Evolutionary conservation across 2,113 vertebrate species (phyloP).

Genomic region (Ivindomyrus marchei): DNA sequence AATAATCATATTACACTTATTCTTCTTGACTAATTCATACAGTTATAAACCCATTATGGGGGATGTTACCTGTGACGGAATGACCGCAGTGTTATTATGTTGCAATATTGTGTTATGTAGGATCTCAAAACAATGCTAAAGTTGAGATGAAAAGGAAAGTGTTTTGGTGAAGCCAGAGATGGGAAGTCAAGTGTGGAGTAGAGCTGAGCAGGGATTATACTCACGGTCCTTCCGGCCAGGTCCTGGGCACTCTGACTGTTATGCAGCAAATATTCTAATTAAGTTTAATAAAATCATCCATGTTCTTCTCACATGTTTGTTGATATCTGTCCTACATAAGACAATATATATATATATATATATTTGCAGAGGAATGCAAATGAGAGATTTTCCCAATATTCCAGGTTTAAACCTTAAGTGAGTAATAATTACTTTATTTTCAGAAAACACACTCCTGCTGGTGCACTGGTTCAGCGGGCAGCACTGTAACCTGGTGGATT

Average conservation of each 20-base stretch:
- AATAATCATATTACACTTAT: not conserved
- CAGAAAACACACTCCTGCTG: not conserved
- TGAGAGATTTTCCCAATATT: not conserved
- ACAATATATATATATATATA: too few species aligned
- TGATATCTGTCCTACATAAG: too few species aligned
- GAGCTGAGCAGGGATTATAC: conserved; percentile 3
- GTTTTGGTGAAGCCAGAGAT: conserved; percentile 35
- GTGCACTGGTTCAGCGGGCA: not conserved
- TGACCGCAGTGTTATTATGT: conserved; percentile 38
- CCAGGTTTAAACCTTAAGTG: not conserved
- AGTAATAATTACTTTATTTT: not conserved
- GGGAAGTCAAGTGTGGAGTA: conserved; percentile 7
- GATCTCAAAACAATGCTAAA: conserved; percentile 36
- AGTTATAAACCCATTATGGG: conserved; percentile 30
- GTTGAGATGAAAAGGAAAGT: conserved; percentile 31
- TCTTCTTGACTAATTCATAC: conserved; percentile 5
- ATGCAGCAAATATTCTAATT: not conserved
- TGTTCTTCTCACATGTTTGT: not conserved
- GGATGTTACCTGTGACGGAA: conserved; percentile 35
- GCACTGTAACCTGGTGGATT: not conserved
- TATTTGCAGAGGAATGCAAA: not conserved
- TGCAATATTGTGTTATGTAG: conserved; percentile 38
- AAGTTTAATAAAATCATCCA: not conserved
- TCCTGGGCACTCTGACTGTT: not conserved
- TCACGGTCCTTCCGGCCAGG: not conserved